A percentile compares a stretch with the other conserved stretches of the same genome.
Evolutionary conservation across 2,113 vertebrate genomes (phyloP).

Genomic region (Bothrops jararaca): DNA sequence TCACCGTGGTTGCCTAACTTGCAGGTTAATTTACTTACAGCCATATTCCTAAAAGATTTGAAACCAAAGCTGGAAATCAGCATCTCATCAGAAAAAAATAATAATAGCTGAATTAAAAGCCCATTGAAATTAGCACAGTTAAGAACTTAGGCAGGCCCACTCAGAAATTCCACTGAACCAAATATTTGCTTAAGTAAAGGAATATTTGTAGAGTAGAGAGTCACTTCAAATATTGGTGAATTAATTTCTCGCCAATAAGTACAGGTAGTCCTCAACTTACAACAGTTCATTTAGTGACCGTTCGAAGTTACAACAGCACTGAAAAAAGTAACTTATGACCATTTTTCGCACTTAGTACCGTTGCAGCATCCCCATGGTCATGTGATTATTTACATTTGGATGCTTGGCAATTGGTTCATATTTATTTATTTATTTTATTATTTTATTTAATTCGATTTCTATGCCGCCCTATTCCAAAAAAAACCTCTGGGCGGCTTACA

Average conservation of each 20-base stretch:
- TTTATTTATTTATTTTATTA: too few species aligned
- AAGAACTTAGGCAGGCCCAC: neutral
- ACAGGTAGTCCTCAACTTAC: neutral
- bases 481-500: too few species aligned
- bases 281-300: too few species aligned
- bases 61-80: neutral
- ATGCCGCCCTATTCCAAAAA: too few species aligned
- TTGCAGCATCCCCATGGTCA: too few species aligned
- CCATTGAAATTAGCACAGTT: neutral
- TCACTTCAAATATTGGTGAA: neutral
- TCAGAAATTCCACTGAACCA: neutral
- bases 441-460: too few species aligned
- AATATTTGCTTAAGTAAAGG: neutral
- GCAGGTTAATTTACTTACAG: neutral
- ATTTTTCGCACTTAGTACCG: too few species aligned
- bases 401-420: too few species aligned
- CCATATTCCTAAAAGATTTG: neutral
- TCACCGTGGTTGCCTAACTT: too few species aligned
- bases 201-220: neutral
- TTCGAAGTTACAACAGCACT: too few species aligned
- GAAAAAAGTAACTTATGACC: too few species aligned
- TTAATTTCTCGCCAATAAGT: neutral
- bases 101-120: neutral
- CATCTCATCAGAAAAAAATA: neutral
- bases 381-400: too few species aligned